Evolutionary conservation across 2,888 invertebrate genomes (phyloP), one percentile per base, ranked within the genome.

Genomic region (Caenorhabditis macrosperma): DNA sequence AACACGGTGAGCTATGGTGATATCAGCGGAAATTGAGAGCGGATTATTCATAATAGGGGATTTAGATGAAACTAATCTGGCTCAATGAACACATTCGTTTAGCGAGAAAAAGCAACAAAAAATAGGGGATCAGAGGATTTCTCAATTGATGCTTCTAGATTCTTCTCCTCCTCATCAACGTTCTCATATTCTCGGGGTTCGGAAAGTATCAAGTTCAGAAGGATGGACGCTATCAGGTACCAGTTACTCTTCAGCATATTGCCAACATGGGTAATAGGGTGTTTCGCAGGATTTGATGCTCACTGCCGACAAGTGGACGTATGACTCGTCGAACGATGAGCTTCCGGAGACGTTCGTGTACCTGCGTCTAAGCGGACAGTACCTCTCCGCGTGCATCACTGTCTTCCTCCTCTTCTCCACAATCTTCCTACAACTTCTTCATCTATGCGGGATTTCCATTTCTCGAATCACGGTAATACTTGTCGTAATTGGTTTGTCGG

Each of bases 261-360:
- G 9, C 41, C 24, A 52, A 35, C 33, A 5, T 17, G 44, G 10
- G 20, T 10, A 17, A 52, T 26, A 35, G 30, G 44, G 46, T 3
- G 15, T 57, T 33, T 59, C 77, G 35, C 60, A 86, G 85, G 83
- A 87, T 35, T 75, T 89, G 24, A 80, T 88, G 74, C 78, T 89
- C 10, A 88, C 89, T 5, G 84, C 86, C 1, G 85, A 89, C 80
- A 89, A 89, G 76, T 89, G 89, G 89, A 82, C 83, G 15, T 88
- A 82, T 57, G 72, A 82, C 10, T 44, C 68, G 15, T 72, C 71
- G 15, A 79, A 74, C n/a, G 78, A 82, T 17, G 83, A 82, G 22
- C 74, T 89, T 2, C 89, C 89, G 10, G 54, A 75, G 26, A 89
- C 87, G 1, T 89, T 89, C 60, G 64, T 77, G 9, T 83, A 86